Base-by-base conservation (phyloP, 2,113 vertebrate genomes). In the Archocentrus centrarchus region DNA sequence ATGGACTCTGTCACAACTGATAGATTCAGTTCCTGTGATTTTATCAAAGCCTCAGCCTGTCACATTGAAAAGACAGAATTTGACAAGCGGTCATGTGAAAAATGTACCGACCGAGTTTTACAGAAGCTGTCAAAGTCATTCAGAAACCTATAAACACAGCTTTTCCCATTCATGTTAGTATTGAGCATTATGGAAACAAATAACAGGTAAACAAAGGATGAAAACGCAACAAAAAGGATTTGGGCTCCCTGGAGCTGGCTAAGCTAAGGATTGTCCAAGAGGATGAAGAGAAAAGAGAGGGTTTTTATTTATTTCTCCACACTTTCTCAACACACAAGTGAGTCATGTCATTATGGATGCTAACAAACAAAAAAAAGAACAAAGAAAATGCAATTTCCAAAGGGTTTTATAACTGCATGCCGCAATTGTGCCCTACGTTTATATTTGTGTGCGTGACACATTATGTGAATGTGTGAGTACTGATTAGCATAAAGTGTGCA, bases 181-280 rank as follows among this genome's bases (percentile, higher is more conserved):
- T 44, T 55, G 75, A 75, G n/a, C 50, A 83, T 59, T 79, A 86
- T 70, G 63, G 53, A 77, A 80, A 86, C 77, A 88, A 81, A 81
- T 79, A 76, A 62, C 79, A 82, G 84, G 64, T 88, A 78, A 85
- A 89, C 79, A 66, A 37, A 20, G 59, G 66, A 80, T 81, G 70
- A 83, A 77, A 78, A 77, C 13, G 32, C 17, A 78, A 77, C 79
- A 85, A 73, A 82, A 84, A 76, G 77, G 83, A 87, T 87, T 84
- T 59, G 20, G 37, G 63, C n/a, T 88, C 44, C 64, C 60, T 18
- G 44, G 73, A 83, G 66, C 78, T 70, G 64, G 41, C 61, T 68
- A 80, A 88, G 59, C 75, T 18, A 41, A 35, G 35, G 76, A 81
- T 88, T 62, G 58, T 85, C 60, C 22, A 62, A 5, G 63, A 82